These are phyloP conservation scores for Eustalomyia histrio DNA, from an alignment of 2,888 invertebrate species.

Conservation along the genomic window DNA sequence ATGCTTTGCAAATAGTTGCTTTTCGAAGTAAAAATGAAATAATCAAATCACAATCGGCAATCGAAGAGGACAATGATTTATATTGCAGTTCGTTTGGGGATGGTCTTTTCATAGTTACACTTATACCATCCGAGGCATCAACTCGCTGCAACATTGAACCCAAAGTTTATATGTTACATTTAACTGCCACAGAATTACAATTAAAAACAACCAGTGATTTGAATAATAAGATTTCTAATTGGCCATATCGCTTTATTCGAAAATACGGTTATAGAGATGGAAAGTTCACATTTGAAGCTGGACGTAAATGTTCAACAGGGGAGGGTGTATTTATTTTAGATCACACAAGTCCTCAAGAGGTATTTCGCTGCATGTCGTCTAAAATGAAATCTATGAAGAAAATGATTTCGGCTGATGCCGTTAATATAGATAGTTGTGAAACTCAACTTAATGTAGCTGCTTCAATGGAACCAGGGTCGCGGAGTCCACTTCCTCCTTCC, in stretches of 20 bases:
- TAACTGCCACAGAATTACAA: constrained; percentile 88
- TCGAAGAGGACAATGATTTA: constrained; percentile 93
- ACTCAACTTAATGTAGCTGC: constrained; percentile 87
- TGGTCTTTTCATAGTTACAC: constrained; percentile 88
- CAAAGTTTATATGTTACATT: constrained; percentile 85
- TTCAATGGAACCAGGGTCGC: constrained; percentile 90
- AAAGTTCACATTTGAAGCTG: constrained; percentile 93
- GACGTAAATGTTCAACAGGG: constrained; percentile 91
- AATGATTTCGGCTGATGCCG: constrained; percentile 85
- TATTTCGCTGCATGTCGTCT: constrained; percentile 88
- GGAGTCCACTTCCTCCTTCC: constrained; percentile 88
- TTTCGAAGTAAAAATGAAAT: constrained; percentile 84
- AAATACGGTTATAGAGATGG: constrained; percentile 92
- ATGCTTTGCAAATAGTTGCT: constrained; percentile 89
- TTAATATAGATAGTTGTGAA: constrained; percentile 85
- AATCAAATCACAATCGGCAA: constrained; percentile 78
- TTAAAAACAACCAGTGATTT: constrained; percentile 84
- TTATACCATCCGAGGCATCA: constrained; percentile 89
- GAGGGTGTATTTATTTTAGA: constrained; percentile 91
- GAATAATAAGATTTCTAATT: constrained; percentile 84
- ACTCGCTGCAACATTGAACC: constrained; percentile 87
- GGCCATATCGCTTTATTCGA: constrained; percentile 92
- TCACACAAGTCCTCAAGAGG: constrained; percentile 90
- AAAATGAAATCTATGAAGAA: constrained; percentile 95
- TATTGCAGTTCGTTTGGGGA: constrained; percentile 90